Evolutionary conservation across 2,888 invertebrate genomes (phyloP).

Genomic region (Sisyra terminalis): DNA sequence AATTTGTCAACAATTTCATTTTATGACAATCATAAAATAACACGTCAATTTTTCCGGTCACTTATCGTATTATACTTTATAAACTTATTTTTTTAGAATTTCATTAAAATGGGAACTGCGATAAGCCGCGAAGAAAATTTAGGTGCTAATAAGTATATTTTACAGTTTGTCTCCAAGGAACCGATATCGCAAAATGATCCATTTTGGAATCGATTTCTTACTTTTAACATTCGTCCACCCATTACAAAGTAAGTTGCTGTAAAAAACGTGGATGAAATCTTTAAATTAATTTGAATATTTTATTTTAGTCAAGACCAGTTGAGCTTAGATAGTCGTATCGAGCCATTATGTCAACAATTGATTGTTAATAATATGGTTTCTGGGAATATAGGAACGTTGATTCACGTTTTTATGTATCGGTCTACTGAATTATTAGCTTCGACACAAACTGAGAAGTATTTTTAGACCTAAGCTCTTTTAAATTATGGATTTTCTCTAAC

Average conservation of each 20-base stretch:
- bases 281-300: not conserved
- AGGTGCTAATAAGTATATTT: slow-evolving; percentile 62
- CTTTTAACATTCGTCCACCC: slow-evolving; percentile 78
- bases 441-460: slow-evolving; percentile 76
- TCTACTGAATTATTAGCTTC: slow-evolving; percentile 71
- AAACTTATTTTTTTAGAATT: not conserved
- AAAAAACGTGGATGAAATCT: slow-evolving; percentile 6
- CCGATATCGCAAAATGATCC: slow-evolving; percentile 71
- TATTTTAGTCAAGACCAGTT: slow-evolving; percentile 58
- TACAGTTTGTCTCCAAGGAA: slow-evolving; percentile 62
- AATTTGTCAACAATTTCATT: not conserved
- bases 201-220: slow-evolving; percentile 87
- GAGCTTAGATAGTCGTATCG: slow-evolving; percentile 63
- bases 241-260: slow-evolving; percentile 44
- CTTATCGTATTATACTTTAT: no score
- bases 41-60: slow-evolving; percentile 8
- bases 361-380: slow-evolving; percentile 73
- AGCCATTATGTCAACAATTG: slow-evolving; percentile 54
- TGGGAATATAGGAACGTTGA: slow-evolving; percentile 77
- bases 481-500: not conserved
- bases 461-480: slow-evolving; percentile 21
- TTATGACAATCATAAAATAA: not conserved
- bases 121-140: slow-evolving; percentile 67
- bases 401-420: slow-evolving; percentile 70
- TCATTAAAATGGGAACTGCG: slow-evolving; percentile 54